phyloP scores from a whole-genome alignment of 2,113 vertebrate genomes.

The Myrmecophaga tridactyla region DNA sequence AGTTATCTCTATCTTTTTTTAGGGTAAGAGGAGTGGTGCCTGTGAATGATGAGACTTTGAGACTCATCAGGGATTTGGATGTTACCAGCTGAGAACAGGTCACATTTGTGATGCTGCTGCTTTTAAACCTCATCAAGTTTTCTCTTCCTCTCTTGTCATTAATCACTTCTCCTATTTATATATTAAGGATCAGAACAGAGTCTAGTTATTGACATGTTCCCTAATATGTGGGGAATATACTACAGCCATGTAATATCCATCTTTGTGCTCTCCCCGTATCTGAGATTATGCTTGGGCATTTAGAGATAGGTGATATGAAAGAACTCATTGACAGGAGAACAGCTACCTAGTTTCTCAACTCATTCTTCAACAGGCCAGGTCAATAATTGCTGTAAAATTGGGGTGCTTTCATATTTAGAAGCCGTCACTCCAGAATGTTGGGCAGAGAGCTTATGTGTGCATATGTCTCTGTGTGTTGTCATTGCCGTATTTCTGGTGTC shows the following conservation, averaged over 20 bases:
- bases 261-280: background rate
- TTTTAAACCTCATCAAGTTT: background rate
- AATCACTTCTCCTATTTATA: background rate
- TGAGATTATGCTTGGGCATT: background rate
- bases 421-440: background rate
- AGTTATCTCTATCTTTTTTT: background rate
- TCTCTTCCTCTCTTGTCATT: background rate
- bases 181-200: background rate
- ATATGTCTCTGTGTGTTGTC: background rate
- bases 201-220: background rate
- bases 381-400: too few relatives aligned
- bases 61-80: background rate
- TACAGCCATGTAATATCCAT: background rate
- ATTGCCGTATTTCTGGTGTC: too few relatives aligned
- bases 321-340: background rate
- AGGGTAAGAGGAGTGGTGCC: background rate
- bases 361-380: background rate
- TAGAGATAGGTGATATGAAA: background rate
- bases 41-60: background rate
- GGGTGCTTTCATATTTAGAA: background rate
- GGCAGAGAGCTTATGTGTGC: background rate
- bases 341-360: background rate
- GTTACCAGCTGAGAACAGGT: background rate
- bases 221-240: too few relatives aligned
- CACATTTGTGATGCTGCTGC: rapidly evolving